Conservation (phyloP, 2,113 vertebrate species). For the Elaphurus davidianus region DNA sequence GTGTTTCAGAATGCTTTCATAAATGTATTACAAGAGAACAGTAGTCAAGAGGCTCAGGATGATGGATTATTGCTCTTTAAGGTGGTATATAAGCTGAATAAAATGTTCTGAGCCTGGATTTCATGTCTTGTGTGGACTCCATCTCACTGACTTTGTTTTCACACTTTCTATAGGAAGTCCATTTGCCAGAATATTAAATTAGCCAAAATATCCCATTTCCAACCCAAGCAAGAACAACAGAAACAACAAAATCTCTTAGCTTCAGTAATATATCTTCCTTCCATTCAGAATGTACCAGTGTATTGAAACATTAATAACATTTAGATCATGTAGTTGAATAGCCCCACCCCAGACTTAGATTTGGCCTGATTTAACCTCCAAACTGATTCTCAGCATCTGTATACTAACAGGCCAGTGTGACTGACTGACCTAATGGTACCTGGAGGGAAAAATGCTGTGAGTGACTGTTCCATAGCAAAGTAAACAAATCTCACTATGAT, state of each 20-base stretch:
- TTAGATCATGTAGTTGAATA: neutral
- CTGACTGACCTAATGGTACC: neutral
- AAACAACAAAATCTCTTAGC: neutral
- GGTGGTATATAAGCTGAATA: neutral
- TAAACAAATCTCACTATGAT: conserved; percentile 3
- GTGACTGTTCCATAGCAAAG: neutral
- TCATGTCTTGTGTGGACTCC: neutral
- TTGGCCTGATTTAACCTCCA: neutral
- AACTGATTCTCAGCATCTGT: neutral
- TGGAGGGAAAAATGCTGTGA: neutral
- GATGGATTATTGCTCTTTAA: neutral
- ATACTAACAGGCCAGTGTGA: neutral
- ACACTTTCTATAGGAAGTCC: neutral
- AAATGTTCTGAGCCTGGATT: neutral
- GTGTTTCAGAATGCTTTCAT: neutral
- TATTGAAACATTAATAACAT: neutral
- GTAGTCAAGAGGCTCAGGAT: neutral
- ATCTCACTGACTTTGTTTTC: neutral
- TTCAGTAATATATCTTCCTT: neutral
- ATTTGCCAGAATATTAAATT: neutral
- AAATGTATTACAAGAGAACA: neutral
- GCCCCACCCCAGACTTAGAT: neutral
- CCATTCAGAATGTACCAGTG: neutral
- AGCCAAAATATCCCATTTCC: neutral
- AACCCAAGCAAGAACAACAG: neutral